These are phyloP conservation scores for Apolygus lucorum DNA, from an alignment of 1,140 invertebrate species.

Conservation along the genomic window DNA sequence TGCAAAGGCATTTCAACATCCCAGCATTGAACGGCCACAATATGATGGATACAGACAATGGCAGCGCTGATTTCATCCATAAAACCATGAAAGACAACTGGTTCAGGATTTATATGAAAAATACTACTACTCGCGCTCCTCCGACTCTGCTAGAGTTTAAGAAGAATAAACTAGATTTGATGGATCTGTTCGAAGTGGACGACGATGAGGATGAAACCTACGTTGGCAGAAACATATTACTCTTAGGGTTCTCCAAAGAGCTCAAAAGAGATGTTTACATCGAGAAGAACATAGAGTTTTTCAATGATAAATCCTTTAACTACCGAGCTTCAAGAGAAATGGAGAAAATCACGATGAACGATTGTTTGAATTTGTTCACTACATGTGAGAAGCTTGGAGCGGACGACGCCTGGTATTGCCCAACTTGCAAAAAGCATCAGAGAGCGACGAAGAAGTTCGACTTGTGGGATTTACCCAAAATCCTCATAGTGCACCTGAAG, in stretches of 20 bases:
- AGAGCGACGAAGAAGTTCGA: slow-evolving; percentile 79
- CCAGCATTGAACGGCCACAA: not conserved
- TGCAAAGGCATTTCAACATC: not conserved
- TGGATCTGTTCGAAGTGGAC: not conserved
- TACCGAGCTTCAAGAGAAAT: not conserved
- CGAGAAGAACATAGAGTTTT: not conserved
- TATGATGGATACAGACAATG: not conserved
- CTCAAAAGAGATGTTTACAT: not conserved
- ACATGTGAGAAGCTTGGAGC: slow-evolving; percentile 32
- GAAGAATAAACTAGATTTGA: not conserved
- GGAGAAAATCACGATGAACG: slow-evolving; percentile 24
- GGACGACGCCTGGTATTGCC: slow-evolving; percentile 48
- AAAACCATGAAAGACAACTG: not conserved
- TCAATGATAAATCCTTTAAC: not conserved
- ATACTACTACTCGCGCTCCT: not conserved
- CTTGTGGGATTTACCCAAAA: slow-evolving; percentile 78
- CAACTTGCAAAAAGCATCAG: slow-evolving; percentile 68
- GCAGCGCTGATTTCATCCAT: not conserved
- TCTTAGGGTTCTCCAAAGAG: slow-evolving; percentile 18
- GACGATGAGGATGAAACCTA: not conserved
- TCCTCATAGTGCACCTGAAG: slow-evolving; percentile 52
- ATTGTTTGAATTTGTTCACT: slow-evolving; percentile 32
- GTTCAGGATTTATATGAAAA: not conserved
- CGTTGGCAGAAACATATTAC: not conserved
- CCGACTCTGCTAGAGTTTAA: not conserved